Evolutionary conservation across 1,140 invertebrate genomes (phyloP), one percentile per base, ranked within the genome.

Genomic region (Nomia melanderi): DNA sequence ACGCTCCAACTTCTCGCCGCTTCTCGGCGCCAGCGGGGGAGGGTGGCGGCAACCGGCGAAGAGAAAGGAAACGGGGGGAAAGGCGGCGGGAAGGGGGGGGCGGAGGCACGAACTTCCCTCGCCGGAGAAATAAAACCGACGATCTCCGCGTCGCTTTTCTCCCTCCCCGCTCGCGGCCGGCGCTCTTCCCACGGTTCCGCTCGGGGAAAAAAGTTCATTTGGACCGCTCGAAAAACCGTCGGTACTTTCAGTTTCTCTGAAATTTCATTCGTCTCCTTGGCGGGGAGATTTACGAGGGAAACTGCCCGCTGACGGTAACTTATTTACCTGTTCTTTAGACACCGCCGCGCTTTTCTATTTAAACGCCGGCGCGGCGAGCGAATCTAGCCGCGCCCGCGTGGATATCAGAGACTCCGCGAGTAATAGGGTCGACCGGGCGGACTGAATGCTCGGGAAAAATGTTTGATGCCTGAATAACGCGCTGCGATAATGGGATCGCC

Each of bases 1-100:
- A 83, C 57, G 83, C 44, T 65, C 25, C 57, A 83, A 84, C 78
- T 83, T 81, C 31, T 63, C 36, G 66, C 69, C 70, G 39, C 63
- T 66, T 33, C n/a, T n/a, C 12, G 41, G 44, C 27, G 47, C 29
- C 47, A 27, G 57, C 29, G 67, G 11, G 6, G 6, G 36, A 39
- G 36, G 11, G 36, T 9, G 36, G 6, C 8, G 36, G 36, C 8
- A 7, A 39, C 8, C 1, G 41, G 6, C 2, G 14, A 14, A 44
- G 41, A 20, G 14, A 44, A 14, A 17, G 14, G 41, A 50, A 7
- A 9, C 5, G 1, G 17, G 7, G 47, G 20, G 3, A 20, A 20
- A 47, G 44, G 4, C 17, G 20, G 44, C 6, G 44, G n/a, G 17
- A 7, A 20, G 17, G 47, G 20, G 47, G 7, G 1, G 20, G 20